Base-by-base conservation (phyloP, 2,113 vertebrate genomes). In the Ochotona curzoniae region DNA sequence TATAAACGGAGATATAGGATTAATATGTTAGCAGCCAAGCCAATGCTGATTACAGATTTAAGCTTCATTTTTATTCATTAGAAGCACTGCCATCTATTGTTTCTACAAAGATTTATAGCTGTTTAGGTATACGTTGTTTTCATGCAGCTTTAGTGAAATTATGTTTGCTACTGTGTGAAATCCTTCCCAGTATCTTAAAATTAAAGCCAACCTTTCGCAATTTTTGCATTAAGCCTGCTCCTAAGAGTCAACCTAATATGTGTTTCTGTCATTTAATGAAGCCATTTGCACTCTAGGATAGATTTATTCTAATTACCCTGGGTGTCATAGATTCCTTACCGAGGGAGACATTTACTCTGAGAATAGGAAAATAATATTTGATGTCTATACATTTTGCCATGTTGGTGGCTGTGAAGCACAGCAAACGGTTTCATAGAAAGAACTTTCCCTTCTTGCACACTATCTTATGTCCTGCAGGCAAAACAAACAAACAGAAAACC, bases 41-140 rank as follows among this genome's bases (percentile, higher is more conserved):
- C 66, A 82, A 81, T 70, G 61, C 20, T 47, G 47, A 78, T 57
- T 88, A 82, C 75, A 83, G 83, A 86, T 64, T 93, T 92, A 69
- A 92, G 86, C 73, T 90, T 93, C 79, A 80, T 94, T 96, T 95
- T 92, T 96, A 96, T 92, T 94, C 83, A 83, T 93, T 79, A 92
- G 35, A 87, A 92, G 47, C 75, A 47, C 18, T 51, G 47, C 15
- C 15, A 0, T 75, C 79, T 93, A 66, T 69, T 96, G 83, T 67
- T 89, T 95, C 92, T 94, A 90, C 25, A 87, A 75, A 90, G 83
- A 88, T 92, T 93, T 92, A 70, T 76, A 71, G 30, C 69, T 88
- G 54, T 90, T 95, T 93, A 93, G 51, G 20, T 74, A 44, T 82
- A 38, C 87, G 87, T 61, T 93, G 54, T 83, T 96, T 94, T 88